Percentiles rank a stretch among this genome's conserved stretches.
phyloP scores from a whole-genome alignment of 2,113 vertebrate species.

The Perccottus glenii region DNA sequence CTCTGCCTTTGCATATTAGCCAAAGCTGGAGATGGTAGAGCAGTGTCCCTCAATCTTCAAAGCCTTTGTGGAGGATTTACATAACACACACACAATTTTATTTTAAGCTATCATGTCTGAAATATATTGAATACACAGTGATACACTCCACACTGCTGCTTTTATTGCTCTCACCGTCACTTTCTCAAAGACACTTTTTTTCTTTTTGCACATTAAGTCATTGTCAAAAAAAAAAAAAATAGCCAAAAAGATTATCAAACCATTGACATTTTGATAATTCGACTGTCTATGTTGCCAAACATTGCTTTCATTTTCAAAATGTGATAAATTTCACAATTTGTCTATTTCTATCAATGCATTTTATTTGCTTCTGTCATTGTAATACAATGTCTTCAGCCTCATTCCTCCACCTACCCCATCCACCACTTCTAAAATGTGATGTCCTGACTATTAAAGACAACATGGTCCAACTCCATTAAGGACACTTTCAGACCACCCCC shows the following conservation, averaged over 20 bases:
- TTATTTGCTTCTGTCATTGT: not conserved
- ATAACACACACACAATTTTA: slow-evolving; percentile 36
- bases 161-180: slow-evolving; percentile 9
- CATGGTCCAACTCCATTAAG: slow-evolving; percentile 75
- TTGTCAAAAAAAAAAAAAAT: slow-evolving; percentile 36
- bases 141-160: slow-evolving; percentile 41
- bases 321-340: too few species aligned
- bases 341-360: not conserved
- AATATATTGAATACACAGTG: slow-evolving; percentile 58
- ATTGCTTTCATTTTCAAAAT: too few species aligned
- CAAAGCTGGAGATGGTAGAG: slow-evolving; percentile 62
- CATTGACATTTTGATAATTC: too few species aligned
- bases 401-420: not conserved
- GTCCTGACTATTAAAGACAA: slow-evolving; percentile 67
- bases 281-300: too few species aligned
- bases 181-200: slow-evolving; percentile 26
- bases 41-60: slow-evolving; percentile 63
- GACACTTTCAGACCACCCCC: slow-evolving; percentile 63
- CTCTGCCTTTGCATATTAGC: slow-evolving; percentile 64
- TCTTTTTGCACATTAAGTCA: slow-evolving; percentile 33
- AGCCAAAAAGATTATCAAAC: slow-evolving; percentile 8
- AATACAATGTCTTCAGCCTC: not conserved
- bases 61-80: slow-evolving; percentile 65
- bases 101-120: slow-evolving; percentile 65
- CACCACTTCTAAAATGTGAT: slow-evolving; percentile 35